Percentiles rank a stretch among this genome's conserved stretches.
These are phyloP conservation scores for Camarhynchus parvulus DNA, from an alignment of 2,113 vertebrate genomes.

Conservation along the genomic window DNA sequence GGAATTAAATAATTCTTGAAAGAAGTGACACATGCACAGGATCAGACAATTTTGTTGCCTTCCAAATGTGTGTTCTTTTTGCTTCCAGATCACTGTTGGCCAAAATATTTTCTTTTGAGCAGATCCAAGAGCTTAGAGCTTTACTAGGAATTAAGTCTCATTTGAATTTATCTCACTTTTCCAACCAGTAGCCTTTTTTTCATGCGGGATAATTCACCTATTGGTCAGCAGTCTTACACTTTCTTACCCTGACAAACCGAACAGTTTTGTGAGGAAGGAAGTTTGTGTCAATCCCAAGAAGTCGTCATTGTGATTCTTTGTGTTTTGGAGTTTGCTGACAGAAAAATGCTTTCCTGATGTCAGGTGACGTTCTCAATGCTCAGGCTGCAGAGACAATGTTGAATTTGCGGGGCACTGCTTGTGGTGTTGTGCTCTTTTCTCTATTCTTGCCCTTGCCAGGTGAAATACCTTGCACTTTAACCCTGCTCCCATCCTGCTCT, in stretches of 20 bases:
- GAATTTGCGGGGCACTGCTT: not conserved
- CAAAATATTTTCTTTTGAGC: not conserved
- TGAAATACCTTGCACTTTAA: not conserved
- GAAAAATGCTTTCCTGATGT: not conserved
- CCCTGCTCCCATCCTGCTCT: rapidly evolving
- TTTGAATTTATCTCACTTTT: constrained; percentile 9
- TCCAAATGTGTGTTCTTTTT: not conserved
- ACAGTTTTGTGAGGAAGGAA: not conserved
- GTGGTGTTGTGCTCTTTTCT: not conserved
- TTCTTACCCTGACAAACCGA: not conserved
- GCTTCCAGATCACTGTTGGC: not conserved
- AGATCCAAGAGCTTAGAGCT: not conserved
- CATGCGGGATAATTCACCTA: not conserved
- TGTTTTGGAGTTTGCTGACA: not conserved
- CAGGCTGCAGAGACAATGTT: not conserved
- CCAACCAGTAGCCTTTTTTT: not conserved
- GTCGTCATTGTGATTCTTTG: not conserved
- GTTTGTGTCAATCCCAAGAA: not conserved
- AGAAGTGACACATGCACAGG: not conserved
- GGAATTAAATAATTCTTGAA: not conserved
- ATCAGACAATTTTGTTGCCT: not conserved
- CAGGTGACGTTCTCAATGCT: not conserved
- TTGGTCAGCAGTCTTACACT: not conserved
- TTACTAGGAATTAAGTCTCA: not conserved
- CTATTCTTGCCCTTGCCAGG: not conserved